Base-by-base conservation (phyloP, 2,113 vertebrate genomes). In the Fregetta grallaria region DNA sequence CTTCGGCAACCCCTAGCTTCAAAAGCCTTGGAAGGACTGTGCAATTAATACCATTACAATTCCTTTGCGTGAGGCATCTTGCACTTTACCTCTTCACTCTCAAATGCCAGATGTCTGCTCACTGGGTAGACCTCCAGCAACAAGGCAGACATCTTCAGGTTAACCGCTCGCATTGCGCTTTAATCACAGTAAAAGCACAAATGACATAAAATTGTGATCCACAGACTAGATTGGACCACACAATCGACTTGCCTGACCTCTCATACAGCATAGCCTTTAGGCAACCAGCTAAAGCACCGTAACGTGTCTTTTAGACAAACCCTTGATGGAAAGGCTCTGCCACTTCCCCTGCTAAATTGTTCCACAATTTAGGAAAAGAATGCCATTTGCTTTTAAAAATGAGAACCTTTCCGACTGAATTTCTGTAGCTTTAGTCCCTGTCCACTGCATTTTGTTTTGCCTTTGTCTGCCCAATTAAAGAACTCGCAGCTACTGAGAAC, bases 91-190 rank as follows among this genome's bases (percentile, higher is more conserved):
- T 74, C 65, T 53, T 81, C 1, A 7, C 18, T 81, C 55, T 26
- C 3, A 1, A 92, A 55, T 1, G 2, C 21, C 61, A 71, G 61
- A 21, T 0, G 0, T 38, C 49, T 77, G 40, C 55, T 78, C 21
- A 8, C 50, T n/a, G 59, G 21, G 56, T 15, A 72, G 74, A 50
- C 11, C 34, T 85, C 42, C 61, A 75, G 15, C 1, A 6, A 38
- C 30, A 77, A 22, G 38, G 63, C 26, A 76, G 59, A 29, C 5
- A 55, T 50, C 67, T 90, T 56, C 49, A 73, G 50, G 34, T 65
- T 81, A 73, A 47, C 47, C 0, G 0, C 42, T 88, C 19, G 2
- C 4, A 1, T 38, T 13, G 3, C 0, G 2, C 40, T 76, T 68
- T 55, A 53, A 44, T 71, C n/a, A 45, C 29, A 55, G 38, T 18